Percentiles rank a stretch among this genome's conserved stretches.
These are phyloP conservation scores for Gymnocheta viridis DNA, from an alignment of 2,888 invertebrate species.

Conservation along the genomic window DNA sequence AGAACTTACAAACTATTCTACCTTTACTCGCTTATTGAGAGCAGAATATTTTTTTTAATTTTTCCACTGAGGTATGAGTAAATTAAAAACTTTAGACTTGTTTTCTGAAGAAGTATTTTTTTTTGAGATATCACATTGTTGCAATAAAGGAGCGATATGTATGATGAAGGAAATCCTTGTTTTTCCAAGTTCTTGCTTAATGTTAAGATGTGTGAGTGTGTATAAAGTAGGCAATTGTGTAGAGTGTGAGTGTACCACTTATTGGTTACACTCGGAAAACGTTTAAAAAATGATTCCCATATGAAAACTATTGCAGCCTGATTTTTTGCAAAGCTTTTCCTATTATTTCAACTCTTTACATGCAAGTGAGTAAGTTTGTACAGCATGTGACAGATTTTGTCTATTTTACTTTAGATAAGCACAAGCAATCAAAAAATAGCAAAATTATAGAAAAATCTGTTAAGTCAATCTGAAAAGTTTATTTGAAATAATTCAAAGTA, in stretches of 20 bases:
- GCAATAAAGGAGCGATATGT: too few species aligned
- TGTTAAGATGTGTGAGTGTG: conserved; percentile 9
- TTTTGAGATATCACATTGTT: too few species aligned
- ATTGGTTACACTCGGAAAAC: conserved; percentile 68
- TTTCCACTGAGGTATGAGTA: too few species aligned
- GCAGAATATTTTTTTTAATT: too few species aligned
- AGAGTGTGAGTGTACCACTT: conserved; percentile 68
- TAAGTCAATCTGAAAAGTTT: not conserved
- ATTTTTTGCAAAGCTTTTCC: conserved; percentile 8
- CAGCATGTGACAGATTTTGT: not conserved
- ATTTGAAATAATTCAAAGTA: not conserved
- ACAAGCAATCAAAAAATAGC: conserved; percentile 54
- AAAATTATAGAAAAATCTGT: not conserved
- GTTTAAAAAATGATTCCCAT: conserved; percentile 69
- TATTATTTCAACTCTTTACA: conserved; percentile 1
- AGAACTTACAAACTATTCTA: not conserved
- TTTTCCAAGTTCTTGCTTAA: conserved; percentile 20
- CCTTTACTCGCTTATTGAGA: too few species aligned
- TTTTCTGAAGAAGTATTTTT: too few species aligned
- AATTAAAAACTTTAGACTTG: too few species aligned
- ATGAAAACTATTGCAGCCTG: conserved; percentile 34
- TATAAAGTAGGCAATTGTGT: conserved; percentile 60
- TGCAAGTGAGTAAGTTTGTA: not conserved
- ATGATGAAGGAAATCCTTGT: not conserved
- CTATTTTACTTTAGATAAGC: conserved; percentile 39